phyloP scores from a whole-genome alignment of 2,888 invertebrate species.

The Acronicta aceris region DNA sequence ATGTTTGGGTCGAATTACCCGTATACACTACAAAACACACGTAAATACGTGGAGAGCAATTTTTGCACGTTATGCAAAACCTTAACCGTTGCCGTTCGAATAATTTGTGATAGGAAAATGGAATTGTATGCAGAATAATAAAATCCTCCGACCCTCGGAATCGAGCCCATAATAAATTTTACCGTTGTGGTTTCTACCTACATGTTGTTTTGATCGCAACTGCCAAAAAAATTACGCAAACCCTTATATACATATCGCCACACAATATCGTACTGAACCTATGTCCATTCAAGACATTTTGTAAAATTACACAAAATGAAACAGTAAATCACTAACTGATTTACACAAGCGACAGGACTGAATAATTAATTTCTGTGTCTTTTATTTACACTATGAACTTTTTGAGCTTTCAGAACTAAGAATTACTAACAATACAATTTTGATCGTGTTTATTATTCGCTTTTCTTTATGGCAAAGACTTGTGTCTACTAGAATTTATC shows the following conservation, averaged over 20 bases:
- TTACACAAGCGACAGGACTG: constrained; percentile 5
- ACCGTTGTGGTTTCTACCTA: constrained; percentile 71
- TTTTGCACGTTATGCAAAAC: constrained; percentile 83
- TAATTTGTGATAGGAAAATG: constrained; percentile 87
- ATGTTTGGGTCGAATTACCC: constrained; percentile 32
- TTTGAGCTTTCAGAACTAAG: constrained; percentile 18
- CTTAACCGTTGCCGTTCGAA: constrained; percentile 79
- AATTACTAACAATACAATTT: constrained; percentile 12
- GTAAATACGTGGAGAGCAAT: constrained; percentile 78
- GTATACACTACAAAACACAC: constrained; percentile 61
- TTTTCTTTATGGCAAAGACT: constrained; percentile 22
- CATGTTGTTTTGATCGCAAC: constrained; percentile 68
- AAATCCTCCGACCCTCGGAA: constrained; percentile 83
- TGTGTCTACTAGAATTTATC: constrained; percentile 32
- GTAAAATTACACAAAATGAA: constrained; percentile 15
- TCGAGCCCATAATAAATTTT: constrained; percentile 81
- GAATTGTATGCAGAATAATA: constrained; percentile 87
- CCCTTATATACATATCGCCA: constrained; percentile 48
- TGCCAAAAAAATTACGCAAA: constrained; percentile 61
- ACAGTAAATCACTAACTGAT: constrained; percentile 28
- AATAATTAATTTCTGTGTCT: constrained; percentile 22
- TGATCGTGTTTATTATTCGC: constrained; percentile 20
- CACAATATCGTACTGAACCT: constrained; percentile 19
- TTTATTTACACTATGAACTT: not conserved
- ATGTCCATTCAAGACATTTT: constrained; percentile 28